Evolutionary conservation across 2,797 vertebrate species (phyloP).

Genomic region (Halcyon badia): DNA sequence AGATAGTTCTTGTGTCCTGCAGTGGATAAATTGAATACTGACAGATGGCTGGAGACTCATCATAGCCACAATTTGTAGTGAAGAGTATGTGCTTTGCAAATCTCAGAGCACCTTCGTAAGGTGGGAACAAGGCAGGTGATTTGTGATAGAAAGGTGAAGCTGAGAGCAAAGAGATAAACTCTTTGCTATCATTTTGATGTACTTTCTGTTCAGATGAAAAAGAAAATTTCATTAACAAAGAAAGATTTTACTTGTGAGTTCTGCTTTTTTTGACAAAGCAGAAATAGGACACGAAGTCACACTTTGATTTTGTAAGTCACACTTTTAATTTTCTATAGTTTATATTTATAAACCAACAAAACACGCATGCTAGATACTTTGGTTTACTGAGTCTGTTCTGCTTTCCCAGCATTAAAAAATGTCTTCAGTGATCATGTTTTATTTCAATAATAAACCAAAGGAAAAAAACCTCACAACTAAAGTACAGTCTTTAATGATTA

Average conservation of each 20-base stretch:
- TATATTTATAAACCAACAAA: slow-evolving; percentile 57
- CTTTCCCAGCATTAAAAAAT: slow-evolving; percentile 71
- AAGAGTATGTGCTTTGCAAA: neutral
- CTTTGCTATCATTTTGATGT: neutral
- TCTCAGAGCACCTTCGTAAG: neutral
- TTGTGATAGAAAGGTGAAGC: neutral
- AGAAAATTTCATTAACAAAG: neutral
- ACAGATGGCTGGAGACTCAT: neutral
- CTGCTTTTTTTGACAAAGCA: neutral
- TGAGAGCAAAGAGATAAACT: neutral
- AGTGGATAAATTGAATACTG: neutral
- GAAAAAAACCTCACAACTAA: slow-evolving; percentile 51
- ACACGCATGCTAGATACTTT: neutral
- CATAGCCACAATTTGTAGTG: neutral
- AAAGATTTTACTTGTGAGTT: neutral
- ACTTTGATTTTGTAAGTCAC: slow-evolving; percentile 68
- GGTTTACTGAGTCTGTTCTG: slow-evolving; percentile 43
- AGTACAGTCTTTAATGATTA: slow-evolving; percentile 53
- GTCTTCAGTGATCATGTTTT: slow-evolving; percentile 67
- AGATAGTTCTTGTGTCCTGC: neutral
- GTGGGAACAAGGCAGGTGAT: neutral
- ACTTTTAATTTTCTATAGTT: slow-evolving; percentile 68
- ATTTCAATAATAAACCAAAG: slow-evolving; percentile 70
- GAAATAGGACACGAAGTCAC: slow-evolving; percentile 34
- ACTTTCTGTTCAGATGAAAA: neutral